Evolutionary conservation across 2,888 invertebrate genomes (phyloP).

Genomic region (Anorthoa munda): DNA sequence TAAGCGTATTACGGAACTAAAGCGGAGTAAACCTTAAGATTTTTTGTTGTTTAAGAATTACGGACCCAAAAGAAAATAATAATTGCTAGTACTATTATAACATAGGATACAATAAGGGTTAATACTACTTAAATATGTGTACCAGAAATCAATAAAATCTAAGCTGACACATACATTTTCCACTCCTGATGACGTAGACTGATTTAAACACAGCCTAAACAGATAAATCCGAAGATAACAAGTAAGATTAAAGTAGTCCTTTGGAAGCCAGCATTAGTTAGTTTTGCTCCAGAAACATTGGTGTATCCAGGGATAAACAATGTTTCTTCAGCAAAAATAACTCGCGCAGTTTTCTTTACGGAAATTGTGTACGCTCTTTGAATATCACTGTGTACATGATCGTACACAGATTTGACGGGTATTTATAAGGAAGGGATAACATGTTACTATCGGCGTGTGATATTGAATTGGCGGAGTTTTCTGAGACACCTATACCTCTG

Average conservation of each 20-base stretch:
- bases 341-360: constrained; percentile 39
- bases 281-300: constrained; percentile 24
- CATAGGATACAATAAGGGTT: neutral
- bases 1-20: no score
- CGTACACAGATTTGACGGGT: constrained; percentile 31
- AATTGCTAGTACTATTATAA: neutral
- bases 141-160: constrained; percentile 38
- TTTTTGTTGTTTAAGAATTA: neutral
- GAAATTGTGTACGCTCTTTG: constrained; percentile 44
- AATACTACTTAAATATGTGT: neutral
- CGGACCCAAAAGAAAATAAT: neutral
- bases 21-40: no score
- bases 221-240: constrained; percentile 56
- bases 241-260: constrained; percentile 43
- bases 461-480: constrained; percentile 36
- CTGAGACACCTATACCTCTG: constrained; percentile 5
- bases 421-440: constrained; percentile 31
- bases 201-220: constrained; percentile 36
- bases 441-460: constrained; percentile 36
- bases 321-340: constrained; percentile 44
- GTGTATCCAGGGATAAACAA: constrained; percentile 37
- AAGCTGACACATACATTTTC: constrained; percentile 9
- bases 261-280: constrained; percentile 18
- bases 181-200: constrained; percentile 23
- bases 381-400: constrained; percentile 32